A percentile compares a stretch with the other conserved stretches of the same genome.
Conservation (phyloP, 2,113 vertebrate genomes). For the Hippolais icterina region DNA sequence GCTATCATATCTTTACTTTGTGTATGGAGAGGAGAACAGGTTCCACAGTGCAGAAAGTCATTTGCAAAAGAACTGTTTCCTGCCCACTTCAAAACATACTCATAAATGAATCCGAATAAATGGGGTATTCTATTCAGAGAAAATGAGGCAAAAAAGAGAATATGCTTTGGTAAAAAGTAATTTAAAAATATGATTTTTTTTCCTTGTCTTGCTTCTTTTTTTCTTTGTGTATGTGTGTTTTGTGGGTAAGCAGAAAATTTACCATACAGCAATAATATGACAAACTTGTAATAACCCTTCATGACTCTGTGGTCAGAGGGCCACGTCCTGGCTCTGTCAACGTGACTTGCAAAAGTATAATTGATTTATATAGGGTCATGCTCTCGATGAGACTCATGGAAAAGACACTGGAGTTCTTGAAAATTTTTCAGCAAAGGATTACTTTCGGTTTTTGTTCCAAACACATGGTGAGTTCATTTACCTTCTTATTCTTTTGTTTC, state of each 20-base stretch:
- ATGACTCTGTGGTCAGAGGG: neutral
- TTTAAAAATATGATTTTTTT: neutral
- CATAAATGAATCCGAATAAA: neutral
- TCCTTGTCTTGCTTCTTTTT: neutral
- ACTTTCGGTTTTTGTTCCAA: neutral
- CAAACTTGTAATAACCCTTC: neutral
- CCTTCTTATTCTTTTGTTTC: constrained; percentile 27
- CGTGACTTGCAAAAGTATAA: neutral
- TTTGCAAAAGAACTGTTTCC: neutral
- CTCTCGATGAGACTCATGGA: neutral
- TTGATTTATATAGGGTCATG: neutral
- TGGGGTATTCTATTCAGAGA: neutral
- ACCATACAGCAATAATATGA: neutral
- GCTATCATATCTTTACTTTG: neutral
- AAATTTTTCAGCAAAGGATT: neutral
- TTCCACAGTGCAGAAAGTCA: neutral
- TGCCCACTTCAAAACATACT: neutral
- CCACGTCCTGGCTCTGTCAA: neutral
- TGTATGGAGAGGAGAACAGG: neutral
- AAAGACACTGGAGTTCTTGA: neutral
- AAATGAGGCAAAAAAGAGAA: neutral
- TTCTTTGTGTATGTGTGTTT: neutral
- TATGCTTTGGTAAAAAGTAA: neutral
- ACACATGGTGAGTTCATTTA: neutral
- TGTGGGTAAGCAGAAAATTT: neutral